Evolutionary conservation across 2,888 invertebrate species (phyloP).

Genomic region (Lymantria monacha): DNA sequence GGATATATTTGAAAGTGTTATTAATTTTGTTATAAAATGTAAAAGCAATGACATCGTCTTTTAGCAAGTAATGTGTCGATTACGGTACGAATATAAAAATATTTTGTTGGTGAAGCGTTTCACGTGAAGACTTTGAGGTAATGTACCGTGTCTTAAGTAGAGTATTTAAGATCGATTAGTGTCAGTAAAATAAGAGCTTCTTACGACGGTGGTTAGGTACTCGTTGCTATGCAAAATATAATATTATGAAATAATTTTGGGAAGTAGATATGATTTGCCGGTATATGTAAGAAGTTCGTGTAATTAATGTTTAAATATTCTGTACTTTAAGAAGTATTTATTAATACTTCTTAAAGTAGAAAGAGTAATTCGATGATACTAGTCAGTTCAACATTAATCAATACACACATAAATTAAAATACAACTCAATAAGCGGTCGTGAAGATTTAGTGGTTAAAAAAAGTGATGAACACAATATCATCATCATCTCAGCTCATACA

Average conservation of each 20-base stretch:
- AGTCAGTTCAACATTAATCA: no score
- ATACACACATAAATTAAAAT: no score
- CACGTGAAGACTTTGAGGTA: conserved; percentile 23
- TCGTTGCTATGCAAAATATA: not conserved
- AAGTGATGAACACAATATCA: no score
- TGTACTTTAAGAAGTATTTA: no score
- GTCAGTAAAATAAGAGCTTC: not conserved
- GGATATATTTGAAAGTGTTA: not conserved
- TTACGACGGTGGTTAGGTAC: not conserved
- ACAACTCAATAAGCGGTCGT: no score
- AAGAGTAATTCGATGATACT: no score
- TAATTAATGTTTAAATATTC: no score
- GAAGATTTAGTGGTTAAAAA: no score
- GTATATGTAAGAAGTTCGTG: no score
- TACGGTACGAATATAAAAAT: conserved; percentile 22
- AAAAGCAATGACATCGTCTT: not conserved
- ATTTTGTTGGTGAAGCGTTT: conserved; percentile 27
- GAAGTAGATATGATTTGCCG: not conserved
- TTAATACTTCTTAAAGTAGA: no score
- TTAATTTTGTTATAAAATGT: conserved; percentile 1
- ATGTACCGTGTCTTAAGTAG: conserved; percentile 32
- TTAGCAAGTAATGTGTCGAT: conserved; percentile 15
- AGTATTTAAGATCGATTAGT: conserved; percentile 19
- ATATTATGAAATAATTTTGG: not conserved
- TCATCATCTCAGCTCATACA: no score